Conservation (phyloP, 2,888 invertebrate genomes). For the Drosophila neonasuta region DNA sequence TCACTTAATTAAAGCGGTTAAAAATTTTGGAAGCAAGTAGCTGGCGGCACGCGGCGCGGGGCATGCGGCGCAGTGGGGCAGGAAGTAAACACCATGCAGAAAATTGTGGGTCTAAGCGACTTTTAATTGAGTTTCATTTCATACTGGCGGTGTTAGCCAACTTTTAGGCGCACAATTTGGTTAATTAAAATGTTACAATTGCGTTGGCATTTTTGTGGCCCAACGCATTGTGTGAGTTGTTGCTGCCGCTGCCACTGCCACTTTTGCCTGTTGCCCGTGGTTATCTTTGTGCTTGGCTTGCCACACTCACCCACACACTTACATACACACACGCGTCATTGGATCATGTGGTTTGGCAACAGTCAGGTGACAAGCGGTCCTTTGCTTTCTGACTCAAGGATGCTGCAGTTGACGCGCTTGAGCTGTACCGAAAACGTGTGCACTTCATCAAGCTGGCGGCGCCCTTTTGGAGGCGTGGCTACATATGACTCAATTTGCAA, state of each 20-base stretch:
- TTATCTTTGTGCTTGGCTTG: conserved; percentile 28
- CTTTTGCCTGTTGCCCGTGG: conserved; percentile 24
- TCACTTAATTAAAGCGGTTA: conserved; percentile 64
- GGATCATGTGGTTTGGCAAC: not conserved
- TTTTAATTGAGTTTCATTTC: conserved; percentile 75
- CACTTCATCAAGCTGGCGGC: conserved; percentile 20
- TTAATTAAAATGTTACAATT: conserved; percentile 76
- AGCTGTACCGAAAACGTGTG: conserved; percentile 44
- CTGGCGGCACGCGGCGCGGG: not conserved
- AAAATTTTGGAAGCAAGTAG: conserved; percentile 22
- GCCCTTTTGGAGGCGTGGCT: conserved; percentile 10
- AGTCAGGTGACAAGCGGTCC: conserved; percentile 43
- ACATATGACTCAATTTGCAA: conserved; percentile 33
- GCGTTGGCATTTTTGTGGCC: conserved; percentile 62
- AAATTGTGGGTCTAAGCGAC: conserved; percentile 67
- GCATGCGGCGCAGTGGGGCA: not conserved
- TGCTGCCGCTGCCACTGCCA: conserved; percentile 19
- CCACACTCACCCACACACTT: conserved; percentile 17
- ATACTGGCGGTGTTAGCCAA: conserved; percentile 45
- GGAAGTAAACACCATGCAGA: conserved; percentile 21
- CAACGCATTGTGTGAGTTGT: conserved; percentile 6
- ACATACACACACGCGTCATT: not conserved
- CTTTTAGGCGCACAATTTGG: conserved; percentile 68
- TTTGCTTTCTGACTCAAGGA: conserved; percentile 27
- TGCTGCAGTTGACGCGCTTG: conserved; percentile 46